Conservation (phyloP, 2,888 invertebrate species). For the Chironomus tentans region DNA sequence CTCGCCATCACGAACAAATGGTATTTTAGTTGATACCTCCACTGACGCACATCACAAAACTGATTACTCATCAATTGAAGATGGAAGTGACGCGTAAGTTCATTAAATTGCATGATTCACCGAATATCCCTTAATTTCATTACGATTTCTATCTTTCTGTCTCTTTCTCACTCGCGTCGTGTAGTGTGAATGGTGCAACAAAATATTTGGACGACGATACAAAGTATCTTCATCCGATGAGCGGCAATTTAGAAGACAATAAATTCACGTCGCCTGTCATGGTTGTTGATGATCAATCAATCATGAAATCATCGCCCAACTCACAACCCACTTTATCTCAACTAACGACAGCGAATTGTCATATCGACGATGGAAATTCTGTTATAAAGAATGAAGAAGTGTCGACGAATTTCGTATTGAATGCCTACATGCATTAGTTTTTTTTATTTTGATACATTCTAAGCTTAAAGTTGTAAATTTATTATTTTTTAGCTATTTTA, state of each 20-base stretch:
- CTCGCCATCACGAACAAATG: conserved; percentile 40
- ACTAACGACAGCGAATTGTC: conserved; percentile 19
- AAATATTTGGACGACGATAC: conserved; percentile 41
- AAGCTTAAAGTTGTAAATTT: too few relatives aligned
- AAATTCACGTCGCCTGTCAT: conserved; percentile 30
- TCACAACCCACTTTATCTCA: conserved; percentile 12
- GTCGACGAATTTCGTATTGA: conserved; percentile 1
- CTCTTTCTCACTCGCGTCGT: conserved; percentile 29
- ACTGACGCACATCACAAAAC: conserved; percentile 56
- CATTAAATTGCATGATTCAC: not conserved
- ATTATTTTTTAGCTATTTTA: not conserved
- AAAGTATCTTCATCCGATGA: conserved; percentile 37
- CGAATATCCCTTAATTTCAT: conserved; percentile 12
- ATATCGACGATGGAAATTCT: conserved; percentile 13
- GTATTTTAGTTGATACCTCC: conserved; percentile 27
- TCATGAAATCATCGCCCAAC: conserved; percentile 6
- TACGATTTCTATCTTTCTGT: not conserved
- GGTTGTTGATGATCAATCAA: conserved; percentile 14
- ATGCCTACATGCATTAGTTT: conserved; percentile 8
- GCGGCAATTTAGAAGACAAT: conserved; percentile 34
- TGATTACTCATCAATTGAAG: conserved; percentile 45
- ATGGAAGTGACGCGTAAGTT: conserved; percentile 36
- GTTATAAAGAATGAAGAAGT: conserved; percentile 12
- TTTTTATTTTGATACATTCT: too few relatives aligned
- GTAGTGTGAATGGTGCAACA: conserved; percentile 32